These are phyloP conservation scores for Griposia aprilina DNA, from an alignment of 2,888 invertebrate genomes.

Conservation along the genomic window DNA sequence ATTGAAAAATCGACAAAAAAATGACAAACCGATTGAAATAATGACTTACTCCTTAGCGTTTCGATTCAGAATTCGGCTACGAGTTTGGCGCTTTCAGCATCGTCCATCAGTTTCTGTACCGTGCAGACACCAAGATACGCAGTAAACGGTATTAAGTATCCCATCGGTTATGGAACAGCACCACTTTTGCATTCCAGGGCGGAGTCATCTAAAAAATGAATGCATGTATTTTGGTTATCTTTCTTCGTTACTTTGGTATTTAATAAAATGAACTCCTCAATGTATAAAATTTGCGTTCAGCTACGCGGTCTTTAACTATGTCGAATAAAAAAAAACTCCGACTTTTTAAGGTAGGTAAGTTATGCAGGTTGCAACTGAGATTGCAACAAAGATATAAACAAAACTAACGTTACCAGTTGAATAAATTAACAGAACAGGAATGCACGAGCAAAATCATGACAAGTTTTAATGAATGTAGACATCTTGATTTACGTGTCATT, in stretches of 20 bases:
- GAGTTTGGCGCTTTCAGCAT: too few species aligned
- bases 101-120: too few species aligned
- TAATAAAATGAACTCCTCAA: not conserved
- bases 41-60: too few species aligned
- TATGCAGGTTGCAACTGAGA: not conserved
- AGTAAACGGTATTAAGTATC: too few species aligned
- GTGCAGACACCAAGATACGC: too few species aligned
- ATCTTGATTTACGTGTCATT: not conserved
- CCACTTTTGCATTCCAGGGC: too few species aligned
- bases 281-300: not conserved
- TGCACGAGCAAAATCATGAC: conserved; percentile 2
- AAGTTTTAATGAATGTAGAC: conserved; percentile 5
- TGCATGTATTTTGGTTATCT: too few species aligned
- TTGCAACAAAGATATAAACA: not conserved
- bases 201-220: too few species aligned
- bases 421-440: conserved; percentile 5
- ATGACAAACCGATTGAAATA: too few species aligned
- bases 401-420: not conserved
- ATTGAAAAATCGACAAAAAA: too few species aligned
- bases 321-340: not conserved
- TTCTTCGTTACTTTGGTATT: not conserved
- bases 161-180: too few species aligned
- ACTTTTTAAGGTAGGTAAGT: not conserved
- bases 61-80: too few species aligned
- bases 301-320: not conserved